A percentile compares a stretch with the other conserved stretches of the same genome.
phyloP scores from a whole-genome alignment of 2,888 invertebrate species.

The Melanophora roralis region DNA sequence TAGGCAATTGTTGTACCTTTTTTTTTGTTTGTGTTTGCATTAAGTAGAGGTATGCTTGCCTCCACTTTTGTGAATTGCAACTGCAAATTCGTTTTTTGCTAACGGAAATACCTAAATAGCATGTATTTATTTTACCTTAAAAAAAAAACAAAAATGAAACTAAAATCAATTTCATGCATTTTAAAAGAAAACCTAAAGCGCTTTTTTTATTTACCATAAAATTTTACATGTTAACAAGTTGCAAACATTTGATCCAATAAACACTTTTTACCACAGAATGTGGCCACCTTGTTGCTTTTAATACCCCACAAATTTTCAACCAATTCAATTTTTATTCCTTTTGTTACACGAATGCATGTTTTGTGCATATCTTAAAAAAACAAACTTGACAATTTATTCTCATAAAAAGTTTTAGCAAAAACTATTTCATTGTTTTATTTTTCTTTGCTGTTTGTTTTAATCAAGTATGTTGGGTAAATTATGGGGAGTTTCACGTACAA shows the following conservation, averaged over 20 bases:
- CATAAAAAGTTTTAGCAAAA: constrained; percentile 47
- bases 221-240: constrained; percentile 57
- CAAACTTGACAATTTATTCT: constrained; percentile 56
- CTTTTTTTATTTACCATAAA: constrained; percentile 24
- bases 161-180: constrained; percentile 43
- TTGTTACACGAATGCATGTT: constrained; percentile 28
- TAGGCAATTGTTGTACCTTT: constrained; percentile 24
- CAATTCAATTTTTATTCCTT: constrained; percentile 27
- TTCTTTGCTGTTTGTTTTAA: constrained; percentile 13
- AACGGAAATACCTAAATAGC: constrained; percentile 57
- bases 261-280: constrained; percentile 56
- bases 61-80: constrained; percentile 7
- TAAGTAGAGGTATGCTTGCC: neutral
- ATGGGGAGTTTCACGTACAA: constrained; percentile 11
- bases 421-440: constrained; percentile 3
- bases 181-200: constrained; percentile 17
- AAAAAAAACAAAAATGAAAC: neutral
- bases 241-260: constrained; percentile 57
- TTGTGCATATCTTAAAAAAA: constrained; percentile 39
- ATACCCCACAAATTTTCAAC: constrained; percentile 41
- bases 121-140: constrained; percentile 53
- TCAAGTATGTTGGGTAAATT: neutral
- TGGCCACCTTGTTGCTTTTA: constrained; percentile 59
- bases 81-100: constrained; percentile 24
- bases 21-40: neutral